Conservation (phyloP, 1,140 invertebrate species). For the Venustaconcha ellipsiformis region DNA sequence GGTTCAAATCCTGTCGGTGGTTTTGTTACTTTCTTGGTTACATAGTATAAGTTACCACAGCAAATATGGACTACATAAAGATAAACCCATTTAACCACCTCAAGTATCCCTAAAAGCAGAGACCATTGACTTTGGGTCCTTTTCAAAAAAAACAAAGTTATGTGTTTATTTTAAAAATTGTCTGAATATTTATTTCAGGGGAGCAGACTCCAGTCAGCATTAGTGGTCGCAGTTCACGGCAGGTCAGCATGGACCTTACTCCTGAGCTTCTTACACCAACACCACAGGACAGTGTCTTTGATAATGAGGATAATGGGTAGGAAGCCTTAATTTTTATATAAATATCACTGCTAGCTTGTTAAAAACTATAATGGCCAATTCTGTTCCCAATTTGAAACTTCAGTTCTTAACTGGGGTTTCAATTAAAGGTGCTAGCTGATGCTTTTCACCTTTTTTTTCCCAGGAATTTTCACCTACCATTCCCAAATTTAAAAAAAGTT, state of each 20-base stretch:
- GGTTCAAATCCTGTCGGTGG: too few relatives aligned
- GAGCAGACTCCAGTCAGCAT: conserved; percentile 58
- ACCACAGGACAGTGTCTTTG: conserved; percentile 32
- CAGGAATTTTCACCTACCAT: background rate
- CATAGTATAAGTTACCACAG: too few relatives aligned
- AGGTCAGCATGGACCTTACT: conserved; percentile 47
- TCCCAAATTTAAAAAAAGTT: too few relatives aligned
- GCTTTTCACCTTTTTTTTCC: background rate
- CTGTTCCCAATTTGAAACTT: too few relatives aligned
- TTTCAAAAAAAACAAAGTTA: too few relatives aligned
- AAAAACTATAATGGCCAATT: background rate
- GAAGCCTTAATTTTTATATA: background rate
- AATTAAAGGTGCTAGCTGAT: background rate
- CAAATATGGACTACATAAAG: too few relatives aligned
- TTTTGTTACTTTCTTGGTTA: too few relatives aligned
- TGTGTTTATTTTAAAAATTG: background rate
- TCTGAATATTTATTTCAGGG: conserved; percentile 35
- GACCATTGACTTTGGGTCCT: too few relatives aligned
- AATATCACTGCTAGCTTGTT: background rate
- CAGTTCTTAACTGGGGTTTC: background rate
- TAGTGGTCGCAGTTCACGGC: conserved; percentile 48
- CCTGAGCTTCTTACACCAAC: conserved; percentile 31
- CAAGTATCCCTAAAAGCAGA: too few relatives aligned
- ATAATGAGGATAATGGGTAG: conserved; percentile 31
- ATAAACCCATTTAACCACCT: too few relatives aligned